Conservation (phyloP, 2,113 vertebrate genomes). For the Ellobius talpinus region DNA sequence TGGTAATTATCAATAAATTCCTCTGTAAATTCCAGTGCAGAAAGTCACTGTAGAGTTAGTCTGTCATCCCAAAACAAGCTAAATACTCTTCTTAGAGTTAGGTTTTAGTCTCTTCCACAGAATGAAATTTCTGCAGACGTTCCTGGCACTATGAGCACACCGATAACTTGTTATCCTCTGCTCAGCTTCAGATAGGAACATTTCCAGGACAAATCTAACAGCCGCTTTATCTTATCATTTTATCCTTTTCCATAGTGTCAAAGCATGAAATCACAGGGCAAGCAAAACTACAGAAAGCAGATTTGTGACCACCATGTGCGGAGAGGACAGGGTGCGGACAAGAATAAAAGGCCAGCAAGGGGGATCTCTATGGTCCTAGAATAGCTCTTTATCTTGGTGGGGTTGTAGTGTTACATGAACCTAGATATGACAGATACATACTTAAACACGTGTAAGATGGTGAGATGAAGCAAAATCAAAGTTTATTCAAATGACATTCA, state of each 20-base stretch:
- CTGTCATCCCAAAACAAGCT: neutral
- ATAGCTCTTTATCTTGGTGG: neutral
- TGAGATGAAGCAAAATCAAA: neutral
- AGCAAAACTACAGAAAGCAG: neutral
- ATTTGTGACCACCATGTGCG: neutral
- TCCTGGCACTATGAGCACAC: neutral
- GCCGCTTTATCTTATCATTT: neutral
- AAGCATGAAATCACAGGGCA: slow-evolving; percentile 10
- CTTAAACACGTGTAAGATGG: neutral
- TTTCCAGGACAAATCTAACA: neutral
- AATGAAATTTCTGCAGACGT: slow-evolving; percentile 45
- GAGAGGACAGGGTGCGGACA: neutral
- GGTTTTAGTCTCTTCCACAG: slow-evolving; percentile 5
- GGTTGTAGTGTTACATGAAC: neutral
- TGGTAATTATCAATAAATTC: neutral
- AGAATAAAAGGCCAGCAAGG: neutral
- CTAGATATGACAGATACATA: neutral
- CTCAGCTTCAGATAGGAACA: slow-evolving; percentile 12
- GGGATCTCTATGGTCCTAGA: neutral
- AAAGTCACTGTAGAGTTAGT: neutral
- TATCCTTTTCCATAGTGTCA: neutral
- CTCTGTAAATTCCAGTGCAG: neutral
- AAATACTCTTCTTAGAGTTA: neutral
- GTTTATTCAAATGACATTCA: neutral
- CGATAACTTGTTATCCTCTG: slow-evolving; percentile 4